Conservation (phyloP, 64 coral and sea anemone genomes). For the Dendronephthya gigantea region DNA sequence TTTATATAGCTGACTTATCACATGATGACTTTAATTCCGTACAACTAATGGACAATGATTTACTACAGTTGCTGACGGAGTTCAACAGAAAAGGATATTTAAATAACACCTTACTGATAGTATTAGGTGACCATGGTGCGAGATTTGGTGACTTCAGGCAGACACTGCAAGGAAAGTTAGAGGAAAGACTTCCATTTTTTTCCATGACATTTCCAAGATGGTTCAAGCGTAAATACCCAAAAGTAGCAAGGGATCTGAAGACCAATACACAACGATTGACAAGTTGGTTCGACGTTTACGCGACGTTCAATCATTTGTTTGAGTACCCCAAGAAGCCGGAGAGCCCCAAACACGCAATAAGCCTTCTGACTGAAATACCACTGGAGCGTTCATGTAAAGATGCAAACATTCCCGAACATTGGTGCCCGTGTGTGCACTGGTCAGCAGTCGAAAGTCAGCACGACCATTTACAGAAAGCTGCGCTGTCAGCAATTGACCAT, state of each 20-base stretch:
- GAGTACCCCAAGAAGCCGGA: constrained; percentile 23
- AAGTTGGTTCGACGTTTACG: constrained; percentile 45
- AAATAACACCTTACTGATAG: constrained; percentile 47
- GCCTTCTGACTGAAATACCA: constrained; percentile 43
- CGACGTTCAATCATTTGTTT: constrained; percentile 44
- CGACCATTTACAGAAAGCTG: constrained; percentile 33
- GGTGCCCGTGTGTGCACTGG: constrained; percentile 55
- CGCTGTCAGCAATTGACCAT: constrained; percentile 20
- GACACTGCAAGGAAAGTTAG: constrained; percentile 59
- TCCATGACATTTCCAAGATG: constrained; percentile 50
- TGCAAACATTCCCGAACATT: constrained; percentile 51
- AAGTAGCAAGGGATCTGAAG: constrained; percentile 10
- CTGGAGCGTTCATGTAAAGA: constrained; percentile 50
- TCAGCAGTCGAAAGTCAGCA: constrained; percentile 34
- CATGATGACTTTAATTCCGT: background rate
- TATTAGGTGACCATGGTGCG: constrained; percentile 57
- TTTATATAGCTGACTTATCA: background rate
- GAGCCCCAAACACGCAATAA: constrained; percentile 21
- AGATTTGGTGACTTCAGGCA: constrained; percentile 62
- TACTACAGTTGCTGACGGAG: background rate
- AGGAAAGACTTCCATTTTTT: constrained; percentile 54
- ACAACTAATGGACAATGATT: constrained; percentile 1
- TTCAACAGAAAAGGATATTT: constrained; percentile 31
- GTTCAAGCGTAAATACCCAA: constrained; percentile 41
- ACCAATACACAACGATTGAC: constrained; percentile 45